Percentiles rank a stretch among this genome's conserved stretches.
These are phyloP conservation scores for Eriosoma lanigerum DNA, from an alignment of 1,140 invertebrate genomes.

Conservation along the genomic window DNA sequence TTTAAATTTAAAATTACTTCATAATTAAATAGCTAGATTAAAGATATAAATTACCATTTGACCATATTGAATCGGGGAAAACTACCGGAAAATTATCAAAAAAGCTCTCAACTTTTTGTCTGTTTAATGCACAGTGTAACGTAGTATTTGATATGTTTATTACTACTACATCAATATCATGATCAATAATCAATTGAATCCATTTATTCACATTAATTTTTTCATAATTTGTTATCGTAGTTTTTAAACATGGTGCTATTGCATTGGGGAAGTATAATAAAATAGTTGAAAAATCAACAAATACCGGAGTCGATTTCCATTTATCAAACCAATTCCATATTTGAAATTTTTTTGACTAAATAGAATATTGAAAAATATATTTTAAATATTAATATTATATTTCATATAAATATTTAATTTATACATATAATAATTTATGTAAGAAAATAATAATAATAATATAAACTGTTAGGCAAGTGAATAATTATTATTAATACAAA, in stretches of 20 bases:
- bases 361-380: background rate
- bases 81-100: background rate
- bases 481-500: no score
- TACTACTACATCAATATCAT: background rate
- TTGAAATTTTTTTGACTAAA: background rate
- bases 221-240: background rate
- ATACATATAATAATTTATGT: background rate
- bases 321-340: background rate
- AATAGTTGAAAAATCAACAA: background rate
- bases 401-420: background rate
- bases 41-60: background rate
- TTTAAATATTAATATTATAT: background rate
- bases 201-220: background rate
- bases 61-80: background rate
- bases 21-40: no score
- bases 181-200: background rate
- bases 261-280: background rate
- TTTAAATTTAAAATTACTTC: no score
- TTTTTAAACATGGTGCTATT: background rate
- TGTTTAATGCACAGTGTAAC: background rate
- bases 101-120: background rate
- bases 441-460: background rate
- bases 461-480: no score
- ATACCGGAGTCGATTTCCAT: background rate
- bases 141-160: background rate